Evolutionary conservation across 2,113 vertebrate species (phyloP), one percentile per base, ranked within the genome.

Genomic region (Zonotrichia leucophrys): DNA sequence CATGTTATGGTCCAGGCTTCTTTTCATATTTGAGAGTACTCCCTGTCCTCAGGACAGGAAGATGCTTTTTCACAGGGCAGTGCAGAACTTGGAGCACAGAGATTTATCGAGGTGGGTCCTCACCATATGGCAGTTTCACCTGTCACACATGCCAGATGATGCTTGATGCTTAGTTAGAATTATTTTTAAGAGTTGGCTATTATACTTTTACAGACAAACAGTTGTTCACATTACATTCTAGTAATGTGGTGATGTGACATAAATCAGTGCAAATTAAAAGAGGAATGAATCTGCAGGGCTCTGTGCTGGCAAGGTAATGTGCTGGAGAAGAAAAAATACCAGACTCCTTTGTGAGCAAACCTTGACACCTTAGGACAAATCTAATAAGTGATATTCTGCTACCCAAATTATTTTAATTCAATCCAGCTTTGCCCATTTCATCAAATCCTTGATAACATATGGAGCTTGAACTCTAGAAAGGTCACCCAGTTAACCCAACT

Each of bases 1-100:
- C 1, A 0, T 18, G 3, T 56, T 70, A 39, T 4, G 9, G 21
- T 18, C 31, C 52, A 46, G 1, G 0, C 9, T 56, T 50, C 46
- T 75, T 85, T 85, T 79, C 37, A 16, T 24, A 10, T 5, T 10
- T 21, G 12, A 10, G 0, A 46, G 19, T 31, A 17, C 13, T 64
- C 3, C 28, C 31, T 76, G 19, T 66, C 44, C 67, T 70, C 16
- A 47, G 41, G 41, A 41, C 41, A 41, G 41, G 41, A 41, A 41
- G 41, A 41, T 41, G 41, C 41, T 41, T 41, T 41, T 41, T 41
- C 41, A 41, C 41, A 41, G 23, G 3, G 14, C 67, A 60, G 5
- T 42, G 46, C 33, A 86, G 53, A 80, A 67, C 17, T 9, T 49
- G 14, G 23, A 87, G 41, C 52, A 64, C 3, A 24, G 30, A n/a